Percentiles rank a stretch among this genome's conserved stretches.
phyloP scores from a whole-genome alignment of 2,113 vertebrate genomes.

The Pseudorasbora parva region DNA sequence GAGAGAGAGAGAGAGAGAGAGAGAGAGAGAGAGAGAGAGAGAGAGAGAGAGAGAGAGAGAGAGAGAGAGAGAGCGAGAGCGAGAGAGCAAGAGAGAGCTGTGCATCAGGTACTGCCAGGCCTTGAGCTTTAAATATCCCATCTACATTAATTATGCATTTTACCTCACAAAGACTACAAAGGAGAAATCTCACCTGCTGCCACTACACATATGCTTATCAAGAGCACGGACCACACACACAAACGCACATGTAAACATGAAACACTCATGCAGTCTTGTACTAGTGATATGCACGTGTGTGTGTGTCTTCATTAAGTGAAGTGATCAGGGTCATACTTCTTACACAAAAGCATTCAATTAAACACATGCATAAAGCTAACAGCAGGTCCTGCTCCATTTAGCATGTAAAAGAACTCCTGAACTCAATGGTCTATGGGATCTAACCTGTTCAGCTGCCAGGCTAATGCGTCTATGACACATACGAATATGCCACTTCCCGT shows the following conservation, averaged over 20 bases:
- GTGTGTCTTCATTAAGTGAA: background rate
- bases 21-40: background rate
- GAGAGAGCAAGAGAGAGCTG: background rate
- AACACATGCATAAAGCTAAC: background rate
- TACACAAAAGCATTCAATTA: constrained; percentile 10
- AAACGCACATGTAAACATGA: background rate
- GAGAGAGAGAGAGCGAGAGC: background rate
- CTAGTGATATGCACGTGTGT: background rate
- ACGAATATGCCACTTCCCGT: background rate
- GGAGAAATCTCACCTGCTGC: constrained; percentile 53
- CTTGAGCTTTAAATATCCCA: constrained; percentile 54
- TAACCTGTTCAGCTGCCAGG: background rate
- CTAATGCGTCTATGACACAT: background rate
- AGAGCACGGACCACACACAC: background rate
- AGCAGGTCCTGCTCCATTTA: constrained; percentile 29
- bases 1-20: background rate
- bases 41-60: background rate
- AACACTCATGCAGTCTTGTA: constrained; percentile 3
- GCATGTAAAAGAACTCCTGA: constrained; percentile 17
- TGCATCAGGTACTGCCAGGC: constrained; percentile 30
- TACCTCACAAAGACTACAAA: constrained; percentile 55
- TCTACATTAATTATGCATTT: constrained; percentile 62
- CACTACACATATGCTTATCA: constrained; percentile 17
- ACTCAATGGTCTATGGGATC: background rate
- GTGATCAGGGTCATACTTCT: background rate